phyloP scores from a whole-genome alignment of 2,113 vertebrate genomes.

The Neomonachus schauinslandi region DNA sequence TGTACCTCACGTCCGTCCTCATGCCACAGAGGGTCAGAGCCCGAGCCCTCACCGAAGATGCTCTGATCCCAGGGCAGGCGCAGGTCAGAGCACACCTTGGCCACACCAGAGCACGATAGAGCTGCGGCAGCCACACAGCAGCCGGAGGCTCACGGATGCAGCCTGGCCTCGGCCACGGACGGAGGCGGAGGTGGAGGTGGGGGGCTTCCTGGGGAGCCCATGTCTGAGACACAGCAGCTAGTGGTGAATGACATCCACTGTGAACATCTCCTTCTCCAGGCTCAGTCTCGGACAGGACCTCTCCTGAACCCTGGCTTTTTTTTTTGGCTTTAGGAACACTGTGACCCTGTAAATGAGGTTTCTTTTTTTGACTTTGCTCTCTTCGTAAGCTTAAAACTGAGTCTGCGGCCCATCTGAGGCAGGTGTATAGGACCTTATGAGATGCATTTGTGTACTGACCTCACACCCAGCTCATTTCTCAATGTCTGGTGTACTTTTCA shows the following conservation, averaged over 20 bases:
- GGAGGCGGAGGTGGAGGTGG: too few species aligned
- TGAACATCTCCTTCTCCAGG: neutral
- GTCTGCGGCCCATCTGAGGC: neutral
- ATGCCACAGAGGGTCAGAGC: neutral
- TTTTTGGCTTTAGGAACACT: neutral
- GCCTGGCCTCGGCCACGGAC: accelerated
- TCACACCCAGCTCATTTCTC: neutral
- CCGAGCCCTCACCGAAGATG: neutral
- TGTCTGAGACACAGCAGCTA: neutral
- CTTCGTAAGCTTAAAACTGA: neutral
- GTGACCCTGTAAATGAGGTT: neutral
- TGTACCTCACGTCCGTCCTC: neutral
- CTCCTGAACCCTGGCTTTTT: neutral
- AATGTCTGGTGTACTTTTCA: neutral
- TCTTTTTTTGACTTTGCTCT: neutral
- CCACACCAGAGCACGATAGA: neutral
- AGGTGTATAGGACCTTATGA: neutral
- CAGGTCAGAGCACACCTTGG: neutral
- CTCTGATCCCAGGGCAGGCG: neutral
- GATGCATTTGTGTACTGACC: neutral
- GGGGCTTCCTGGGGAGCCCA: neutral
- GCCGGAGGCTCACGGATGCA: neutral
- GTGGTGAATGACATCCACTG: too few species aligned
- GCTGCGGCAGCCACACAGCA: neutral
- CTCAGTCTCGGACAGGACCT: neutral